Conservation (phyloP, 2,797 vertebrate species). For the Mormyrus hasselquistii region DNA sequence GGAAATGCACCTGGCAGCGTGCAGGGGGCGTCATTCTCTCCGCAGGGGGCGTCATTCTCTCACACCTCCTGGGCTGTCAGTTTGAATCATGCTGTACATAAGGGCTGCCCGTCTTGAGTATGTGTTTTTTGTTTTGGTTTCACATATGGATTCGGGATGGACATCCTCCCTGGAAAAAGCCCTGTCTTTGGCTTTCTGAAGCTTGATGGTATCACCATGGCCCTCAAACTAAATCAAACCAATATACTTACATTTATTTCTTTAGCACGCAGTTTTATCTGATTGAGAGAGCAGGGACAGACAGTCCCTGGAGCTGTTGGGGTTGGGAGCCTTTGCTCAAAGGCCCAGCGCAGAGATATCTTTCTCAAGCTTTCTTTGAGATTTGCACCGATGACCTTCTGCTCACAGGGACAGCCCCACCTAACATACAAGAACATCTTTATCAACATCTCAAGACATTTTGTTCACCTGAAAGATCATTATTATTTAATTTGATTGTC, state of each 20-base stretch:
- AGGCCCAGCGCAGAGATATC: neutral
- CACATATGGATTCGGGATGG: neutral
- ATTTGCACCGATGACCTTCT: neutral
- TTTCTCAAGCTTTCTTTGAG: neutral
- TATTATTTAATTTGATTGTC: neutral
- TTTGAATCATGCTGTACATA: neutral
- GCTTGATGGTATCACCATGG: neutral
- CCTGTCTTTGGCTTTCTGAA: neutral
- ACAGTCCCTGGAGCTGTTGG: neutral
- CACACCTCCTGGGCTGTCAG: neutral
- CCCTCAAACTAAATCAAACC: neutral
- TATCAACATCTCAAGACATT: neutral
- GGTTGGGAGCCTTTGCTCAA: neutral
- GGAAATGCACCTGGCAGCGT: too few species aligned
- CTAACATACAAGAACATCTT: neutral
- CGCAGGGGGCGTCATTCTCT: neutral
- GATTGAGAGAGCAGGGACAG: neutral
- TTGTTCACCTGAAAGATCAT: neutral
- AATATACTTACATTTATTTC: neutral
- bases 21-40: neutral
- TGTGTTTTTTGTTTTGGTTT: neutral
- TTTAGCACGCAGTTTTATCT: neutral
- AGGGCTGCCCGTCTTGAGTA: neutral
- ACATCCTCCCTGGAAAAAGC: neutral
- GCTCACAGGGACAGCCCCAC: neutral